Conservation (phyloP, 2,797 vertebrate species). For the Triplophysa bombifrons region DNA sequence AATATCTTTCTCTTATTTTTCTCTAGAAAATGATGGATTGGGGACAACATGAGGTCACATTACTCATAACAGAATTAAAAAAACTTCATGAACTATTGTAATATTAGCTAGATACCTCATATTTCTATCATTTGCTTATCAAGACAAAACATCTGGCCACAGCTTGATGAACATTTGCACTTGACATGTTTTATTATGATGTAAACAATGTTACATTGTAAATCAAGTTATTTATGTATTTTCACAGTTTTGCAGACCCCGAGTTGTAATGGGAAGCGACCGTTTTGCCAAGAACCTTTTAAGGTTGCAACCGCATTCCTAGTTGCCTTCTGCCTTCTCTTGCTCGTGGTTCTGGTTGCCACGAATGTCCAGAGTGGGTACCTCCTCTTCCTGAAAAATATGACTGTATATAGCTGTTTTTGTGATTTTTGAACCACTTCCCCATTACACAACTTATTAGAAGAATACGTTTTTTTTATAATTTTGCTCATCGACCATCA, state of each 20-base stretch:
- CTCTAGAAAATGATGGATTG: too few relatives aligned
- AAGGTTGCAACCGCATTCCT: slow-evolving; percentile 42
- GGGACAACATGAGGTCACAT: too few relatives aligned
- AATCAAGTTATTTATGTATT: not conserved
- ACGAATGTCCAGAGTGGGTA: not conserved
- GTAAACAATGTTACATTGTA: not conserved
- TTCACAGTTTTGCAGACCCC: not conserved
- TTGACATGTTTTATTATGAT: not conserved
- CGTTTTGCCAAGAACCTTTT: slow-evolving; percentile 17
- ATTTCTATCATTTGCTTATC: too few relatives aligned
- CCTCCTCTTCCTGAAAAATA: not conserved
- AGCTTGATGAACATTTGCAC: not conserved
- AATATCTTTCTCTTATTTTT: too few relatives aligned
- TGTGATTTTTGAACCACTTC: not conserved
- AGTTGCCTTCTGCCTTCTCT: slow-evolving; percentile 36
- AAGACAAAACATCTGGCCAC: too few relatives aligned
- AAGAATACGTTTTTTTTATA: too few relatives aligned
- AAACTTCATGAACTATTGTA: too few relatives aligned
- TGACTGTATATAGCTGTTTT: not conserved
- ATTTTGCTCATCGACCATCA: too few relatives aligned
- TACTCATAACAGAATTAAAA: too few relatives aligned
- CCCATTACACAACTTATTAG: not conserved
- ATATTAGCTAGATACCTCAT: too few relatives aligned
- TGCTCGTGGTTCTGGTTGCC: slow-evolving; percentile 39
- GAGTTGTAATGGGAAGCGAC: not conserved